A percentile compares a stretch with the other conserved stretches of the same genome.
Conservation (phyloP, 2,113 vertebrate species). For the Brachirus orientalis region DNA sequence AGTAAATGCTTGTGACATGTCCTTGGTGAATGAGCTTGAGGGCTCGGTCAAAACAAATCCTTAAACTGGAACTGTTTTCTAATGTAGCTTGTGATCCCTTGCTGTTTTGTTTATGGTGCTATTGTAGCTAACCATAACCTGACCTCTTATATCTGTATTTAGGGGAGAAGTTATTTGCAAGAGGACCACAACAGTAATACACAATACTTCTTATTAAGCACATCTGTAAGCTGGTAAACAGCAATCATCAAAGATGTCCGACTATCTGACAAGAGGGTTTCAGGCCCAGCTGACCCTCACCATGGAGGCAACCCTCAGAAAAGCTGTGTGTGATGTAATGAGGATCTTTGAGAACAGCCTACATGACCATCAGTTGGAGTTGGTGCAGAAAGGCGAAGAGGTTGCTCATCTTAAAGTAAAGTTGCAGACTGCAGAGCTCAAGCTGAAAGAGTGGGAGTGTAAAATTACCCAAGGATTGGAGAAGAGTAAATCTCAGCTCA, state of each 20-base stretch:
- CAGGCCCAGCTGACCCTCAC: constrained; percentile 56
- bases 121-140: background rate
- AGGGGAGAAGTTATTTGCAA: background rate
- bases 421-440: constrained; percentile 53
- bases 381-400: constrained; percentile 60
- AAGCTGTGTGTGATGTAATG: constrained; percentile 58
- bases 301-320: constrained; percentile 62
- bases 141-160: constrained; percentile 2
- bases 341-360: constrained; percentile 67
- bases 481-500: background rate
- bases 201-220: background rate
- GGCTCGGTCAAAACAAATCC: too few species aligned
- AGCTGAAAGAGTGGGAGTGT: constrained; percentile 4
- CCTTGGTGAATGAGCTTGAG: too few species aligned
- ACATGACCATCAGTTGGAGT: constrained; percentile 54
- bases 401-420: constrained; percentile 55
- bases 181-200: background rate
- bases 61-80: too few species aligned
- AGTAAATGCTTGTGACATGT: too few species aligned
- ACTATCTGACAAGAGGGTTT: constrained; percentile 47
- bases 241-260: constrained; percentile 49
- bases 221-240: background rate
- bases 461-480: background rate
- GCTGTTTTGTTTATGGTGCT: background rate
- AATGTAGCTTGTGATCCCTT: too few species aligned